These are phyloP conservation scores for Diaprepes abbreviatus DNA, from an alignment of 2,888 invertebrate genomes.

Conservation along the genomic window DNA sequence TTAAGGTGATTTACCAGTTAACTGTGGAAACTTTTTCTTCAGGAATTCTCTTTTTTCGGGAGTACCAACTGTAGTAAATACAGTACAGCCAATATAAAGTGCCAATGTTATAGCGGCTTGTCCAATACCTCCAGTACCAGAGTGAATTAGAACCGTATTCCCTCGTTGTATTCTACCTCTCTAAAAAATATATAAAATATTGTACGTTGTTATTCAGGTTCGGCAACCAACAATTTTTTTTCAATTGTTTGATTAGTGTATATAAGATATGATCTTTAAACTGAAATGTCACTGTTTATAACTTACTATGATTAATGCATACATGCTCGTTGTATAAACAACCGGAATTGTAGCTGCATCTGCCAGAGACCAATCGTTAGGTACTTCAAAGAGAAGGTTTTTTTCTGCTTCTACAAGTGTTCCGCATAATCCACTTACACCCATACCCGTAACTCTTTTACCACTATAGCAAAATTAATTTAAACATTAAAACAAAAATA, in stretches of 20 bases:
- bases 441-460: conserved; percentile 77
- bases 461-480: conserved; percentile 66
- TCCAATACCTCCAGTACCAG: conserved; percentile 80
- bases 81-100: conserved; percentile 73
- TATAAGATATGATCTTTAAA: too few species aligned
- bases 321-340: conserved; percentile 73
- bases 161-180: conserved; percentile 58
- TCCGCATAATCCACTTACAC: conserved; percentile 72
- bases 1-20: conserved; percentile 48
- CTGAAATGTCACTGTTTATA: too few species aligned
- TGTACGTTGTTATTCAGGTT: too few species aligned
- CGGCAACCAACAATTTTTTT: too few species aligned
- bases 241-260: too few species aligned
- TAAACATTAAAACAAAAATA: not conserved
- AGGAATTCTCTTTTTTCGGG: conserved; percentile 76
- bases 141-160: conserved; percentile 69
- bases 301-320: conserved; percentile 69
- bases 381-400: conserved; percentile 75
- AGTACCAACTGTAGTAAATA: conserved; percentile 79
- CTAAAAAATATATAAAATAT: conserved; percentile 14
- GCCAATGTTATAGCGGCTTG: conserved; percentile 81
- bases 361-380: conserved; percentile 79
- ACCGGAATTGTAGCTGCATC: conserved; percentile 85
- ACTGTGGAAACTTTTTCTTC: conserved; percentile 68
- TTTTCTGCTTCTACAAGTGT: conserved; percentile 73